Percentiles rank a stretch among this genome's conserved stretches.
phyloP scores from a whole-genome alignment of 2,888 invertebrate genomes.

The Metallyticus violacea region DNA sequence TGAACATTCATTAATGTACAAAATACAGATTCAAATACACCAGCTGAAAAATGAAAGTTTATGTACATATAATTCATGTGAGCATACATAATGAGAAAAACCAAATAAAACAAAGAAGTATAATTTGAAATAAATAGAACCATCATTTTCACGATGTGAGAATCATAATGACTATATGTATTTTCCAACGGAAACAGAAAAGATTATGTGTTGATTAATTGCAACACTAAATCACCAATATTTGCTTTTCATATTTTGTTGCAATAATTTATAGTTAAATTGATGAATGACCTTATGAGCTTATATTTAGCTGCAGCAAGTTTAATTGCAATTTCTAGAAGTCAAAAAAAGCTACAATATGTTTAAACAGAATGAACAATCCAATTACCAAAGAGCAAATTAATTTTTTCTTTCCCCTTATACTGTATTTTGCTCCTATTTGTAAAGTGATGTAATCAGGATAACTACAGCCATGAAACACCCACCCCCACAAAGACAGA shows the following conservation, averaged over 20 bases:
- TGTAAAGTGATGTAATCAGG: not conserved
- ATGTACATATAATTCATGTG: too few relatives aligned
- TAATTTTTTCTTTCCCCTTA: not conserved
- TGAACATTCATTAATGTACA: too few relatives aligned
- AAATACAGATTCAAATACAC: too few relatives aligned
- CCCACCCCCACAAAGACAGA: not conserved
- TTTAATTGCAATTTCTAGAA: not conserved
- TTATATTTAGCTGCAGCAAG: not conserved
- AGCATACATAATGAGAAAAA: too few relatives aligned
- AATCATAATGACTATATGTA: not conserved
- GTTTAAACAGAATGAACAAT: not conserved
- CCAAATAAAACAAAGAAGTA: too few relatives aligned
- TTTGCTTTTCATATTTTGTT: not conserved
- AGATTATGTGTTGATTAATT: not conserved
- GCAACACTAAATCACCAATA: too few relatives aligned
- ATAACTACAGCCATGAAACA: not conserved
- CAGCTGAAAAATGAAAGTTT: too few relatives aligned
- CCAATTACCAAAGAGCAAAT: conserved; percentile 3
- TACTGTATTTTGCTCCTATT: not conserved
- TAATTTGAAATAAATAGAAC: too few relatives aligned
- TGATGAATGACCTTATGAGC: not conserved
- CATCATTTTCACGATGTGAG: too few relatives aligned
- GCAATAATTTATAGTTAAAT: not conserved
- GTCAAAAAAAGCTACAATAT: not conserved
- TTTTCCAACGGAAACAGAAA: not conserved